Conservation (phyloP, 92 coral and sea anemone genomes). For the Epizoanthus stellaris region DNA sequence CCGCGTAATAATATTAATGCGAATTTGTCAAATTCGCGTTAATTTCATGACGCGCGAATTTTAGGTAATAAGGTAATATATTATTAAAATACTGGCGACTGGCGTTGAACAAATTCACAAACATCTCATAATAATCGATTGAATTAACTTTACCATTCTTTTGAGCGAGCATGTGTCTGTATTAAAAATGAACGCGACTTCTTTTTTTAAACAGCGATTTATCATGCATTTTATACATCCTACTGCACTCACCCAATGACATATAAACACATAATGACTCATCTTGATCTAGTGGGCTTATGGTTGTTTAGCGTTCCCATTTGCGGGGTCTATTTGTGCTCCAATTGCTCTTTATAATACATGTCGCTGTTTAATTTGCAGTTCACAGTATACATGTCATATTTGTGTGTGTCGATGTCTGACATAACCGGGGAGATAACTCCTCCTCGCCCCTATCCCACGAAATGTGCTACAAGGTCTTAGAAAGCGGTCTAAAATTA, state of each 20-base stretch:
- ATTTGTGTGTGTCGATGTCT: neutral
- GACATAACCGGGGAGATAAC: neutral
- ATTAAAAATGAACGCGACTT: too few relatives aligned
- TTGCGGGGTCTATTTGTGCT: constrained; percentile 16
- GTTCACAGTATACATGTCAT: constrained; percentile 12
- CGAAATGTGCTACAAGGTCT: neutral
- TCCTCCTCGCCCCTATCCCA: neutral
- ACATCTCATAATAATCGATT: neutral
- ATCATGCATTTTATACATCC: neutral
- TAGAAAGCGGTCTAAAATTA: neutral
- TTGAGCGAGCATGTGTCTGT: too few relatives aligned
- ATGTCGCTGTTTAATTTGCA: constrained; percentile 5
- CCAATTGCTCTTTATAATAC: constrained; percentile 8
- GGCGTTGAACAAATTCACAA: neutral
- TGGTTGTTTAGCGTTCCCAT: constrained; percentile 21
- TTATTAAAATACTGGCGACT: neutral
- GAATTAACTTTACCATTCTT: neutral
- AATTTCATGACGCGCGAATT: too few relatives aligned
- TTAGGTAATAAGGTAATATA: too few relatives aligned
- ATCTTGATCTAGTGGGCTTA: neutral
- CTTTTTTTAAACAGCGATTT: neutral
- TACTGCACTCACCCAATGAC: neutral
- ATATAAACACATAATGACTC: neutral
- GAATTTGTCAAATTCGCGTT: too few relatives aligned
- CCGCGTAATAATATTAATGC: too few relatives aligned